These are phyloP conservation scores for Rhinolophus sinicus DNA, from an alignment of 2,113 vertebrate genomes.

Conservation along the genomic window DNA sequence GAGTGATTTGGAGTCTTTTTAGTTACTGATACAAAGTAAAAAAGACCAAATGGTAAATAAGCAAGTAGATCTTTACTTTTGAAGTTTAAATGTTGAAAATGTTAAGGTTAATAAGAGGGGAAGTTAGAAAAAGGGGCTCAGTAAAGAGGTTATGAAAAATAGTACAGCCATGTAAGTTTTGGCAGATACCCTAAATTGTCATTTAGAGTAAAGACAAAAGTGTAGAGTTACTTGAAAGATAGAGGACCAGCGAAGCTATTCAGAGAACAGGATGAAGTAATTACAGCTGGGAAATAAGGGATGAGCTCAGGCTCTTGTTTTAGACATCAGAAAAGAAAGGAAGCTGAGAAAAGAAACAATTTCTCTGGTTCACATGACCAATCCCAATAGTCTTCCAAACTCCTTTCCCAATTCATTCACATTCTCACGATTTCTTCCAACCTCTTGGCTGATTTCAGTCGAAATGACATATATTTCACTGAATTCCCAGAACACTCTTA, in stretches of 20 bases:
- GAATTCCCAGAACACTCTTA: constrained; percentile 55
- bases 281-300: constrained; percentile 58
- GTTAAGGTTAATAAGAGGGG: not conserved
- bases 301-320: constrained; percentile 62
- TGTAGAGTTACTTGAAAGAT: constrained; percentile 63
- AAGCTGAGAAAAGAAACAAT: constrained; percentile 52
- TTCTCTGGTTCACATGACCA: constrained; percentile 47
- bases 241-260: constrained; percentile 32
- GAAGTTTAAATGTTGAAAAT: constrained; percentile 27
- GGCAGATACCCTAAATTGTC: constrained; percentile 1
- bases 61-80: constrained; percentile 1
- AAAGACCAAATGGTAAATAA: constrained; percentile 41
- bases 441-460: constrained; percentile 65
- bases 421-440: constrained; percentile 75
- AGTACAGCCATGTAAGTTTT: not conserved
- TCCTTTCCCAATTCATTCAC: constrained; percentile 64
- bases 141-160: not conserved
- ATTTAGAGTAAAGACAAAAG: constrained; percentile 54
- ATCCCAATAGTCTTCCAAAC: not conserved
- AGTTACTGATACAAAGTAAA: not conserved
- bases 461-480: constrained; percentile 75
- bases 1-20: not conserved
- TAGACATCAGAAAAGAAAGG: constrained; percentile 36
- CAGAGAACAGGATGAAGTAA: constrained; percentile 58
- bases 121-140: not conserved